These are phyloP conservation scores for Clarias laeviceps DNA, from an alignment of 2,797 vertebrate species.

Conservation along the genomic window DNA sequence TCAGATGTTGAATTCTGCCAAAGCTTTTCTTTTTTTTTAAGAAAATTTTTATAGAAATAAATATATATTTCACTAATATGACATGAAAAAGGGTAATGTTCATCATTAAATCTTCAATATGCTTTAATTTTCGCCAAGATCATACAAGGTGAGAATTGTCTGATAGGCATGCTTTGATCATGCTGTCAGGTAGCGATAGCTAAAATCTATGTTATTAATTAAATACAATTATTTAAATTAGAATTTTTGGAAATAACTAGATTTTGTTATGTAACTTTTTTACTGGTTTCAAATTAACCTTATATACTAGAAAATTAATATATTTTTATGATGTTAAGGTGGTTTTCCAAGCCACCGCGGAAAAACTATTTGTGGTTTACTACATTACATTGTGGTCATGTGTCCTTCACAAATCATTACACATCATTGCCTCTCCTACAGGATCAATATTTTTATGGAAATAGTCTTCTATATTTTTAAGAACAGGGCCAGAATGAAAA, in stretches of 20 bases:
- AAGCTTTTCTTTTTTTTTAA: neutral
- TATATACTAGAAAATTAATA: neutral
- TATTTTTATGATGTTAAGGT: neutral
- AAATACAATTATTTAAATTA: neutral
- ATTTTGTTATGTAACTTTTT: neutral
- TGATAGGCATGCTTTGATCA: neutral
- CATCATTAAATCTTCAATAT: neutral
- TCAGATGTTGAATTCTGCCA: neutral
- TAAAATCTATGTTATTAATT: neutral
- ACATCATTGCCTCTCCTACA: neutral
- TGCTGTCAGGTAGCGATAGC: no score
- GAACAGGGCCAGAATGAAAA: no score
- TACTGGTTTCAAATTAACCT: neutral
- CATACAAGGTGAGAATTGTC: neutral
- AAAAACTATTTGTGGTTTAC: neutral
- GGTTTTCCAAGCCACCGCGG: neutral
- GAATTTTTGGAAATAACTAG: neutral
- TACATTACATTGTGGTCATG: constrained; percentile 2
- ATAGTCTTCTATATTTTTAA: no score
- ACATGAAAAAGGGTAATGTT: neutral
- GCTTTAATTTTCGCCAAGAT: neutral
- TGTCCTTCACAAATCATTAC: neutral
- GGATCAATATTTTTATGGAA: no score
- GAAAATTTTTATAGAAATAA: neutral
- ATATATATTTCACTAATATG: neutral